phyloP scores from a whole-genome alignment of 2,888 invertebrate species.

The Holacanthella duospinosa region DNA sequence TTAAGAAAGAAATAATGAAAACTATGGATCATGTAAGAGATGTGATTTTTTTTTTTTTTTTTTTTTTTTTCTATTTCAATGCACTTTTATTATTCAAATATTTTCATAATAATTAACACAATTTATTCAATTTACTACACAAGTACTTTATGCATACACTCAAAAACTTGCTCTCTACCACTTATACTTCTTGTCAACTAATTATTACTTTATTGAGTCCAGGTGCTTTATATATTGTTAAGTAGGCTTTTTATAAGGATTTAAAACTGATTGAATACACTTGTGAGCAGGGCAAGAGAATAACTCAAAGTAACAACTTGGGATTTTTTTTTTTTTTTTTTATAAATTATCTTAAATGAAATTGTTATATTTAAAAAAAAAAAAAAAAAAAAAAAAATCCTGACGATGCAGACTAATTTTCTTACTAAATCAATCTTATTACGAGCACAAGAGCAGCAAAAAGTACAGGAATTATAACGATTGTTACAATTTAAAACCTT shows the following conservation, averaged over 20 bases:
- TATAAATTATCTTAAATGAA: not conserved
- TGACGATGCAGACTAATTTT: not conserved
- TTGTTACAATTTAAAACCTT: no score
- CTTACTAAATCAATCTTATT: not conserved
- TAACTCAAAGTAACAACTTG: slow-evolving; percentile 2
- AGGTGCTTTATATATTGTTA: not conserved
- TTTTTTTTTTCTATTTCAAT: no score
- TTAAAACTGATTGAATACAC: not conserved
- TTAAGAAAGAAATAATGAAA: no score
- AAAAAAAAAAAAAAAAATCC: no score
- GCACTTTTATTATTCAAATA: no score
- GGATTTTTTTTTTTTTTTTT: not conserved
- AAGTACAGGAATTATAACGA: no score
- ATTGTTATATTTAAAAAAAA: not conserved
- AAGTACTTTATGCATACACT: no score
- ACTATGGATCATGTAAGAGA: no score
- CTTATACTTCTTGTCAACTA: not conserved
- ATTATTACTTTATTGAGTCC: slow-evolving; percentile 6
- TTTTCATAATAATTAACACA: no score
- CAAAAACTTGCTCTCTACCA: not conserved
- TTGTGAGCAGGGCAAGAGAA: slow-evolving; percentile 3
- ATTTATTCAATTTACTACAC: no score
- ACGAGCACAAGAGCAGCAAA: not conserved
- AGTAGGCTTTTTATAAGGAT: not conserved
- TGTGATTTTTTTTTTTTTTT: no score